These are phyloP conservation scores for Sesamia inferens DNA, from an alignment of 2,888 invertebrate species.

Conservation along the genomic window DNA sequence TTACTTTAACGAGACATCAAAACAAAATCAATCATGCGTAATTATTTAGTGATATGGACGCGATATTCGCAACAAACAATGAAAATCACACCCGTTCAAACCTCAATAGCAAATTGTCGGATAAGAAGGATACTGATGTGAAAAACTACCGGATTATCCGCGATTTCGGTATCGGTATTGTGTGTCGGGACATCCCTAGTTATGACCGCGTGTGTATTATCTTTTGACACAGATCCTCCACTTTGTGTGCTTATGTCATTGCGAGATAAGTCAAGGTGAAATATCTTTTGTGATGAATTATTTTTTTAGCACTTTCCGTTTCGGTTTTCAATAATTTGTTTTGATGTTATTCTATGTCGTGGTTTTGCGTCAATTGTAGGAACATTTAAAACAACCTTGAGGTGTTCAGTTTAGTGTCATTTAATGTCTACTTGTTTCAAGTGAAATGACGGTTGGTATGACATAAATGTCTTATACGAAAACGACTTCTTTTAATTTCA, in stretches of 20 bases:
- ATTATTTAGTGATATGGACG: conserved; percentile 49
- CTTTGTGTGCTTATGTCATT: conserved; percentile 54
- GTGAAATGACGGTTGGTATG: background rate
- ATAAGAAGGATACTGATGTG: conserved; percentile 16
- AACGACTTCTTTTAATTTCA: background rate
- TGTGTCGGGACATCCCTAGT: conserved; percentile 43
- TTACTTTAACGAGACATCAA: conserved; percentile 36
- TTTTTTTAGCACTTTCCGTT: conserved; percentile 23
- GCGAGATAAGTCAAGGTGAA: conserved; percentile 54
- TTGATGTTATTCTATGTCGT: conserved; percentile 24
- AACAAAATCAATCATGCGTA: conserved; percentile 50
- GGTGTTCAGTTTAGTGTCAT: background rate
- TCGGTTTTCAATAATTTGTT: conserved; percentile 11
- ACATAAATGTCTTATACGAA: background rate
- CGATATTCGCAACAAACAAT: conserved; percentile 42
- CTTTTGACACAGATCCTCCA: conserved; percentile 50
- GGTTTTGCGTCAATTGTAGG: conserved; percentile 2
- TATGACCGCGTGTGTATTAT: conserved; percentile 51
- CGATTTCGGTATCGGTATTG: conserved; percentile 19
- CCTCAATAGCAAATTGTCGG: conserved; percentile 4
- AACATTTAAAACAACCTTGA: conserved; percentile 15
- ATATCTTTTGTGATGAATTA: conserved; percentile 16
- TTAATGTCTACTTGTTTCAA: too few species aligned
- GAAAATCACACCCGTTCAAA: conserved; percentile 32
- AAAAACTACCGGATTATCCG: conserved; percentile 20